Base-by-base conservation (phyloP, 1,140 invertebrate species). In the Neodiprion fabricii region DNA sequence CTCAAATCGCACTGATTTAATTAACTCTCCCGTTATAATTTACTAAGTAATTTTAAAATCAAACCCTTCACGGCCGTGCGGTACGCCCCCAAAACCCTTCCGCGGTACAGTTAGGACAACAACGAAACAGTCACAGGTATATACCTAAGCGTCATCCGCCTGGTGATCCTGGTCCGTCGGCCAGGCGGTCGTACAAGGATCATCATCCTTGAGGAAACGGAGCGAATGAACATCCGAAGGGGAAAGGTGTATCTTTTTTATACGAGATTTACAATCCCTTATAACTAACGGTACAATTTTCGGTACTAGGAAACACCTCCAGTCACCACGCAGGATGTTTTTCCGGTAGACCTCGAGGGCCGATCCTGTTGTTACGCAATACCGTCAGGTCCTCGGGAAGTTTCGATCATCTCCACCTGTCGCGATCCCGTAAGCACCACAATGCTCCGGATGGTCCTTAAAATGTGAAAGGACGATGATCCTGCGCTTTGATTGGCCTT, bases 351-450 rank as follows among this genome's bases (percentile, higher is more conserved):
- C 28, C 28, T 40, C 28, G 28, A 40, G 28, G 28, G 28, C 28
- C 28, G 28, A 40, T 40, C 28, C 28, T 40, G 28, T 21, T 69
- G 67, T 69, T 69, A 69, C 40, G 40, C 40, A 69, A 69, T 69
- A 69, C 67, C n/a, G 67, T 69, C 21, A 69, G 67, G 67, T 47
- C 10, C 14, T 47, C 67, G n/a, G 67, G 67, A 69, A 69, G 21
- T 69, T 21, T 14, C 67, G 12, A 69, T 11, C 28, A 40, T 40
- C 10, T 69, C 21, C 67, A 69, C 67, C 67, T 69, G 67, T 47
- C 67, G 40, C 67, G 67, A 23, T 69, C 14, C 67, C 67, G 67
- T 69, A 69, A 69, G 12, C 53, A 40, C 28, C 5, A 40, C 28
- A 40, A 40, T 40, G 5, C 28, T 40, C 28, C 28, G 28, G 28